These are phyloP conservation scores for Hippocampus guttulatus DNA, from an alignment of 2,113 vertebrate species.

Conservation along the genomic window DNA sequence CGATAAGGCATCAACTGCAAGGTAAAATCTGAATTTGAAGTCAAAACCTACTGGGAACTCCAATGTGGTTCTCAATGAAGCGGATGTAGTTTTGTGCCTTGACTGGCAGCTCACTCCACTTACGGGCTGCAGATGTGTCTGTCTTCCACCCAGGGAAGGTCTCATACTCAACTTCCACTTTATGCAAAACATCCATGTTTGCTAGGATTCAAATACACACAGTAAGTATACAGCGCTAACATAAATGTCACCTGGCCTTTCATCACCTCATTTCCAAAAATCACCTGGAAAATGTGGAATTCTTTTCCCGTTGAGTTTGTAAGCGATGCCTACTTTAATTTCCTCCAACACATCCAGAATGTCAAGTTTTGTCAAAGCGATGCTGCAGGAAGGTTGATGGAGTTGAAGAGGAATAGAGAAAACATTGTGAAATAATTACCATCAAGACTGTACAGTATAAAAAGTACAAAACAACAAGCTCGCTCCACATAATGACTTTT, in stretches of 20 bases:
- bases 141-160: slow-evolving; percentile 95
- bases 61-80: slow-evolving; percentile 93
- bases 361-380: slow-evolving; percentile 96
- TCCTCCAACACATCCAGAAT: slow-evolving; percentile 92
- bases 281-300: slow-evolving; percentile 95
- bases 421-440: not conserved
- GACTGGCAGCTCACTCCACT: slow-evolving; percentile 90
- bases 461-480: not conserved
- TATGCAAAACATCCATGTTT: slow-evolving; percentile 92
- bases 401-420: not conserved
- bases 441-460: not conserved
- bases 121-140: slow-evolving; percentile 86
- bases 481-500: slow-evolving; percentile 6
- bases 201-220: slow-evolving; percentile 63
- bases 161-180: slow-evolving; percentile 95
- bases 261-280: not conserved
- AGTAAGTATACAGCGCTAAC: not conserved
- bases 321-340: slow-evolving; percentile 91
- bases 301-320: slow-evolving; percentile 91
- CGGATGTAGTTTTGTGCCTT: slow-evolving; percentile 95
- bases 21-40: not conserved
- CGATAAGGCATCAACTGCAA: slow-evolving; percentile 14
- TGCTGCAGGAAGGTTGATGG: slow-evolving; percentile 66
- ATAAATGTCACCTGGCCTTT: not conserved
- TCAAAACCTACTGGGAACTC: slow-evolving; percentile 81